Conservation (phyloP, 92 coral and sea anemone genomes). For the Heliopora coerulea region DNA sequence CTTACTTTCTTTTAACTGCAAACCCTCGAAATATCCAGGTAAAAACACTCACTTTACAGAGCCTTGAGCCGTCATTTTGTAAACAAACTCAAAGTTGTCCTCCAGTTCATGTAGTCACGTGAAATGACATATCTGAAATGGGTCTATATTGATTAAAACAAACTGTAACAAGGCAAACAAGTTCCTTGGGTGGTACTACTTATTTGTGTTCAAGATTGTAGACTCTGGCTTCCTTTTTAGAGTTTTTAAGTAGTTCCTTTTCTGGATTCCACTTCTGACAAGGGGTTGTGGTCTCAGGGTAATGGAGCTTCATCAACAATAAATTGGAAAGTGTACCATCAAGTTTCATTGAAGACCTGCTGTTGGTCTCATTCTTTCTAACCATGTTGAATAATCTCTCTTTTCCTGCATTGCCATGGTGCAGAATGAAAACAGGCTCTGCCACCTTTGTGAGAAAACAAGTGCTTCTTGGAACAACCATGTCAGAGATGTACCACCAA, state of each 20-base stretch:
- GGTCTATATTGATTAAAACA: too few species aligned
- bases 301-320: constrained; percentile 54
- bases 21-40: too few species aligned
- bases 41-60: too few species aligned
- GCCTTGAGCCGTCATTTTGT: too few species aligned
- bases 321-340: constrained; percentile 58
- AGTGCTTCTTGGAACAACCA: constrained; percentile 35
- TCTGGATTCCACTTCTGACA: constrained; percentile 52
- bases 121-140: too few species aligned
- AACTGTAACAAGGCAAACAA: too few species aligned
- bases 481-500: constrained; percentile 53
- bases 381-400: constrained; percentile 58
- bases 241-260: constrained; percentile 40
- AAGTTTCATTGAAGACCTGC: constrained; percentile 44
- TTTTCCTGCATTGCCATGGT: constrained; percentile 62
- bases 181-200: too few species aligned
- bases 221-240: constrained; percentile 52
- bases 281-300: constrained; percentile 48
- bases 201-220: constrained; percentile 43
- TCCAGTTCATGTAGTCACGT: too few species aligned
- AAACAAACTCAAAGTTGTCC: too few species aligned
- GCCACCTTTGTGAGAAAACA: constrained; percentile 48
- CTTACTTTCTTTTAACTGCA: too few species aligned
- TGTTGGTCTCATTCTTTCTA: constrained; percentile 53
- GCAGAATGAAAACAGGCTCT: constrained; percentile 55